Evolutionary conservation across 2,888 invertebrate genomes (phyloP).

Genomic region (Epinotia ramella): DNA sequence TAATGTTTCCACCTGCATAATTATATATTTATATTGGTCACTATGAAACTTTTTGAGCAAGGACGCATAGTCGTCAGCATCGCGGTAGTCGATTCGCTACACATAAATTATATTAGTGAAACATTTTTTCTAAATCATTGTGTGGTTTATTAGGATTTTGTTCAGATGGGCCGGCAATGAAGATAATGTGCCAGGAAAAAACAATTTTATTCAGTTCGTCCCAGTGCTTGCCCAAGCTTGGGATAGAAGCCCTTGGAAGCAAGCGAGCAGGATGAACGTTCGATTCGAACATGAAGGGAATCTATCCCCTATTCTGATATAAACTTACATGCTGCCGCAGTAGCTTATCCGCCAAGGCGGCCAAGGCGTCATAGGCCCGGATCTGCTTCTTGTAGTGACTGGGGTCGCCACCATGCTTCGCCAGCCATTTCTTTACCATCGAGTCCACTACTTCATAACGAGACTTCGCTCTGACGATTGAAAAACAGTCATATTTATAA

Average conservation of each 20-base stretch:
- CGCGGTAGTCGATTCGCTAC: too few relatives aligned
- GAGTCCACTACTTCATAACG: slow-evolving; percentile 72
- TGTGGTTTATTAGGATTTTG: too few relatives aligned
- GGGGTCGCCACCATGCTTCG: slow-evolving; percentile 74
- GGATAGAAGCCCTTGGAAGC: too few relatives aligned
- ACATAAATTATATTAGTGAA: too few relatives aligned
- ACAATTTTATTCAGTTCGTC: too few relatives aligned
- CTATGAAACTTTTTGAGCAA: background rate
- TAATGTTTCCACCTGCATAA: slow-evolving; percentile 62
- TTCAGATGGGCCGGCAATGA: too few relatives aligned
- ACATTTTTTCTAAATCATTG: too few relatives aligned
- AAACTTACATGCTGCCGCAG: slow-evolving; percentile 69
- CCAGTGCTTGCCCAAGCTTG: too few relatives aligned
- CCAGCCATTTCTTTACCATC: slow-evolving; percentile 70
- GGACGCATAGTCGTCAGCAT: too few relatives aligned
- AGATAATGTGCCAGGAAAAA: too few relatives aligned
- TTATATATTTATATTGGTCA: background rate
- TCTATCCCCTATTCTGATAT: background rate
- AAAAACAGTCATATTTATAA: background rate
- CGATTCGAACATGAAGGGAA: too few relatives aligned
- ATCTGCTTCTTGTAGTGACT: slow-evolving; percentile 74
- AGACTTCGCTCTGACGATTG: slow-evolving; percentile 60
- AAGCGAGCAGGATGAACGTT: too few relatives aligned
- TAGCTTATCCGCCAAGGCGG: slow-evolving; percentile 69
- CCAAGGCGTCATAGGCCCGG: slow-evolving; percentile 73